Percentiles rank a stretch among this genome's conserved stretches.
These are phyloP conservation scores for Euthynnus affinis DNA, from an alignment of 2,797 vertebrate genomes.

Conservation along the genomic window DNA sequence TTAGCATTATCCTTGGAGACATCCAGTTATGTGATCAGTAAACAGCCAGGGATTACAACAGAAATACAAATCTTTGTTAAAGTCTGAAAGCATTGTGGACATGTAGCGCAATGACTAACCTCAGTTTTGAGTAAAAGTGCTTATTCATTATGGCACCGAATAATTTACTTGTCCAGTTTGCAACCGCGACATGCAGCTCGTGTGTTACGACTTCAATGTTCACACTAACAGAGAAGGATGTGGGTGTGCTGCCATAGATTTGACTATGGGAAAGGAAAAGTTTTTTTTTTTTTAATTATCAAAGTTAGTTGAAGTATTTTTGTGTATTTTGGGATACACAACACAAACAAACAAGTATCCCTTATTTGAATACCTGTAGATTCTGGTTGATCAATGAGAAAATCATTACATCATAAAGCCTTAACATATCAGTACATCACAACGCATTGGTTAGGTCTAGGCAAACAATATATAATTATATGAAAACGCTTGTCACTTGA, in stretches of 20 bases:
- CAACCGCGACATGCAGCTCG: not conserved
- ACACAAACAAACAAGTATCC: not conserved
- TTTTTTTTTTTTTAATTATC: not conserved
- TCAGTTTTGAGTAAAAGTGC: slow-evolving; percentile 14
- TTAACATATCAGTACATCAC: not conserved
- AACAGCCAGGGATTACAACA: slow-evolving; percentile 40
- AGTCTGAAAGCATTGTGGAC: slow-evolving; percentile 42
- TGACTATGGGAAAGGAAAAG: not conserved
- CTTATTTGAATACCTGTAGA: not conserved
- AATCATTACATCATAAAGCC: not conserved
- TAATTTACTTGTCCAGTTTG: slow-evolving; percentile 3
- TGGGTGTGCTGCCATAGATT: not conserved
- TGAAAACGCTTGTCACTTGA: no score
- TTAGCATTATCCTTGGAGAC: slow-evolving; percentile 52
- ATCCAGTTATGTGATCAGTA: slow-evolving; percentile 50
- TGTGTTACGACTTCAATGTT: slow-evolving; percentile 4
- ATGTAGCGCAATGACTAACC: slow-evolving; percentile 28
- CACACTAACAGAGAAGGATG: slow-evolving; percentile 9
- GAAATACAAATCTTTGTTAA: slow-evolving; percentile 42
- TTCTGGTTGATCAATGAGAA: slow-evolving; percentile 1
- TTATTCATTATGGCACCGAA: slow-evolving; percentile 10
- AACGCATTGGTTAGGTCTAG: no score
- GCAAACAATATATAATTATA: no score
- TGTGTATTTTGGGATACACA: not conserved
- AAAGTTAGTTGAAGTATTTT: not conserved